Percentiles rank a stretch among this genome's conserved stretches.
Evolutionary conservation across 2,797 vertebrate genomes (phyloP).

Genomic region (Bucorvus abyssinicus): DNA sequence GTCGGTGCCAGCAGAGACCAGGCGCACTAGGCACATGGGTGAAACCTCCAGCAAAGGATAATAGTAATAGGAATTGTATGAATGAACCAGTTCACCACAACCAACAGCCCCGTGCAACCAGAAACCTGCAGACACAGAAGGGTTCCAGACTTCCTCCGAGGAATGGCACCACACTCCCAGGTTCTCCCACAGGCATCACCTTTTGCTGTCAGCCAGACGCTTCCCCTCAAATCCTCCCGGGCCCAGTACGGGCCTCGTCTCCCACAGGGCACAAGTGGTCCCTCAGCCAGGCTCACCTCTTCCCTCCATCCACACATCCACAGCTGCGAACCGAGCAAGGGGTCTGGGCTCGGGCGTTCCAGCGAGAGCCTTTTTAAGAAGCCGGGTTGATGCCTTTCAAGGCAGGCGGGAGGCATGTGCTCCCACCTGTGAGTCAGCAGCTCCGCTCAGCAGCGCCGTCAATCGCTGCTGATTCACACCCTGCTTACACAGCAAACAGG

Average conservation of each 20-base stretch:
- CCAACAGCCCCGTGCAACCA: not conserved
- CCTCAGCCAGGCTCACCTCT: constrained; percentile 15
- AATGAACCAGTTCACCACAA: not conserved
- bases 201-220: not conserved
- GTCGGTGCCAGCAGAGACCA: not conserved
- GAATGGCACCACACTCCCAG: not conserved
- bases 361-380: constrained; percentile 45
- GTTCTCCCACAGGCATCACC: not conserved
- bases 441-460: constrained; percentile 58
- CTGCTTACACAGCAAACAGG: constrained; percentile 63
- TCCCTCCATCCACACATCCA: constrained; percentile 44
- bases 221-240: not conserved
- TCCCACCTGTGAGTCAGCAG: constrained; percentile 72
- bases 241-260: accelerated
- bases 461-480: constrained; percentile 64
- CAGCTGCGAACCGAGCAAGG: not conserved
- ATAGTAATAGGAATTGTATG: no score
- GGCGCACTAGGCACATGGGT: accelerated
- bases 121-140: not conserved
- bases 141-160: not conserved
- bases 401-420: constrained; percentile 41
- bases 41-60: not conserved
- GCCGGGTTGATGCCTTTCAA: not conserved
- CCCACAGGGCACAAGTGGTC: accelerated
- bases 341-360: not conserved